Evolutionary conservation across 2,113 vertebrate genomes (phyloP), one percentile per base, ranked within the genome.

Genomic region (Cyphomyrus discorhynchus): DNA sequence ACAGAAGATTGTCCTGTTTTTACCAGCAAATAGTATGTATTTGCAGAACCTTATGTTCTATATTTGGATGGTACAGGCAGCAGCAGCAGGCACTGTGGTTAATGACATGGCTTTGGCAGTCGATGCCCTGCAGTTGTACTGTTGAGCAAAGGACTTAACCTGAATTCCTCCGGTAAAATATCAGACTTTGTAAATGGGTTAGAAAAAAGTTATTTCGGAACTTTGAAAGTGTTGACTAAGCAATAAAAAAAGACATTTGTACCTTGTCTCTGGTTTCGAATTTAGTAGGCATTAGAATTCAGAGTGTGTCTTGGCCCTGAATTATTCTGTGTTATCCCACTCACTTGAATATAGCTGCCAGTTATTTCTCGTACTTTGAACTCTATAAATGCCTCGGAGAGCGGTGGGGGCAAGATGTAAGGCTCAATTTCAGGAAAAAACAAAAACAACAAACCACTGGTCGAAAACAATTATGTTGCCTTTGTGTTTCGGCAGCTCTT

Each of bases 191-290:
- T 42, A 80, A 80, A 80, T 80, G 74, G 74, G 74, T 80, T 80
- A 80, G 35, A 80, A 80, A 77, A 80, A 80, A 80, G 74, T 80
- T 80, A 42, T 42, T 80, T 80, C 17, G 3, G 74, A 80, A 80
- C 62, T 70, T 70, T 70, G 15, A 80, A 80, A 39, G 74, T 80
- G 74, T 80, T 80, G 74, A 80, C 74, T 80, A 80, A 80, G 74
- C 74, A 42, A 80, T 80, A 80, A 42, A 80, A 80, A 80, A 80
- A 80, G 35, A 42, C 74, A 80, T 80, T 80, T 80, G 74, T 80
- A 80, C 74, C 74, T 42, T 80, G 74, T 42, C 17, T 80, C 74
- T 80, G 31, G 15, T 31, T 80, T 80, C 74, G 35, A 42, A 80
- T 80, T 80, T 42, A 53, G 39, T 53, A 53, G 49, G 24, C 50